Base-by-base conservation (phyloP, 2,888 invertebrate genomes). In the Nineta flava region DNA sequence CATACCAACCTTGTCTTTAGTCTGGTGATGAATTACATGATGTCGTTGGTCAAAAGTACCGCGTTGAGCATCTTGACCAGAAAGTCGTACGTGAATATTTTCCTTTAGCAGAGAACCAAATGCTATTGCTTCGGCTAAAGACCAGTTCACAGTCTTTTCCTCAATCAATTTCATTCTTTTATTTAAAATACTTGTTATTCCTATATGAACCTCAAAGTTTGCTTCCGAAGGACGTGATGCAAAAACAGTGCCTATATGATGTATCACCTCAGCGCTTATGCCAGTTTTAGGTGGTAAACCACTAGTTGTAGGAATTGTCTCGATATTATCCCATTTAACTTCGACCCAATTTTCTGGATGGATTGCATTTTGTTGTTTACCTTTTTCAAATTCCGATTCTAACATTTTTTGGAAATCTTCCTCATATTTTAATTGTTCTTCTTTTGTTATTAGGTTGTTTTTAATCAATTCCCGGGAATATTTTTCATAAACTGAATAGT, bases 21-120 rank as follows among this genome's bases (percentile, higher is more conserved):
- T 83, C 73, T 99, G 99, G 73, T 99, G 94, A 63, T 99, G 97
- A 17, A 99, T 76, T 49, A 99, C 95, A 65, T 97, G 95, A 73
- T 99, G 99, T 54, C 99, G 61, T 53, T 68, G 68, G 6, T 65
- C 49, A 76, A 97, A 97, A 1, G 97, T 97, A 55, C 97, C 97
- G 71, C 99, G 79, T 69, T 99, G 96, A 2, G 99, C 99, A 65
- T 99, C 99, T 68, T 99, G 91, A 47, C 87, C 88, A 19, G 93
- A 92, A 38, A 99, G 74, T 45, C 99, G 76, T 1, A 99, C 96
- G 64, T 97, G 97, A 57, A 93, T 84, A 55, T 96, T 97, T 63
- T 99, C 97, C 68, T 94, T 94, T 41, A 99, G 72, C 54, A 99
- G 74, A 0, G 96, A 92, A 5, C 99, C 99, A 62, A 96, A 97